phyloP scores from a whole-genome alignment of 2,888 invertebrate genomes.

The Empis livida region DNA sequence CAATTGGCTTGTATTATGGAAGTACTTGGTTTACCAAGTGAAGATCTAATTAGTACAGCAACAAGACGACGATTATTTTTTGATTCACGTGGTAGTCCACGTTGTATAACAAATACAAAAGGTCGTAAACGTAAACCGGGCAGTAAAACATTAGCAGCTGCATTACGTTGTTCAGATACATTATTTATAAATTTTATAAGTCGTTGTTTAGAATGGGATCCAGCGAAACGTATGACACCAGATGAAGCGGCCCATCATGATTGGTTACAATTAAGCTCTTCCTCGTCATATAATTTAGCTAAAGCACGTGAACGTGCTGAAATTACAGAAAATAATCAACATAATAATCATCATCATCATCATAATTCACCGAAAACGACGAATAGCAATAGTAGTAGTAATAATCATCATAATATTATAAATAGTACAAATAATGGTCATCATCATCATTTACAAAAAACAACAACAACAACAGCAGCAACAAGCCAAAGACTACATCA shows the following conservation, averaged over 20 bases:
- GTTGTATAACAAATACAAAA: constrained; percentile 85
- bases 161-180: constrained; percentile 73
- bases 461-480: constrained; percentile 10
- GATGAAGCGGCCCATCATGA: constrained; percentile 83
- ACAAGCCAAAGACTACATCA: constrained; percentile 10
- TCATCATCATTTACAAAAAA: constrained; percentile 21
- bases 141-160: constrained; percentile 66
- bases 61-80: constrained; percentile 77
- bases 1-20: constrained; percentile 97
- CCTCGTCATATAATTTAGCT: constrained; percentile 28
- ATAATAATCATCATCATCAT: constrained; percentile 26
- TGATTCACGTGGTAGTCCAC: constrained; percentile 77
- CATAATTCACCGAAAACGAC: constrained; percentile 26
- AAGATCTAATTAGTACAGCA: constrained; percentile 71
- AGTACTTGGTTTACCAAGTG: constrained; percentile 79
- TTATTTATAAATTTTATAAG: constrained; percentile 84
- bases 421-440: constrained; percentile 24
- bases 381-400: constrained; percentile 31
- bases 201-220: constrained; percentile 89
- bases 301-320: constrained; percentile 16
- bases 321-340: constrained; percentile 6
- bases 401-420: constrained; percentile 23
- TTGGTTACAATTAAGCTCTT: constrained; percentile 55
- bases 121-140: constrained; percentile 83
- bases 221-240: constrained; percentile 79